phyloP scores from a whole-genome alignment of 2,113 vertebrate species.

The Tyto alba region DNA sequence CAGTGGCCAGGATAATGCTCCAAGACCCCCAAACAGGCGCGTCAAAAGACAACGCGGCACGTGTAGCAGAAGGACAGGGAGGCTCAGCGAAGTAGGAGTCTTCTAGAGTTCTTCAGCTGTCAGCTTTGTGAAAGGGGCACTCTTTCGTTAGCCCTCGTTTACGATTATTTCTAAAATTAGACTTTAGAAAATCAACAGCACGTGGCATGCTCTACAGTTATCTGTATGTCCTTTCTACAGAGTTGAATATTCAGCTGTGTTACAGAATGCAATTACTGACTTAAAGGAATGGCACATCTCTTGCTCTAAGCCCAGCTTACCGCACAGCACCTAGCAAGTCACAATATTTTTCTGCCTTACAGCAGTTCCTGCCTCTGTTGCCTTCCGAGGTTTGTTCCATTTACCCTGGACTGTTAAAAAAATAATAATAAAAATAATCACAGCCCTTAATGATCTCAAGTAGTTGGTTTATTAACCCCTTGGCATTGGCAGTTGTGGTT shows the following conservation, averaged over 20 bases:
- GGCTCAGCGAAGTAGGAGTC: background rate
- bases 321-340: background rate
- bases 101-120: accelerated
- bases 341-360: background rate
- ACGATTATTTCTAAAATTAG: background rate
- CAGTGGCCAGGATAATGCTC: background rate
- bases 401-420: background rate
- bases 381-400: background rate
- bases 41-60: accelerated
- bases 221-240: background rate
- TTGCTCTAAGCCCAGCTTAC: background rate
- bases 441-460: constrained; percentile 21
- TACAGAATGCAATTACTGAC: accelerated
- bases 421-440: background rate
- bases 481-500: constrained; percentile 12
- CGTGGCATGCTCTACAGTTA: background rate
- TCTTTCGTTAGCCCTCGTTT: background rate
- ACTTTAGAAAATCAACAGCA: background rate
- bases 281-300: background rate
- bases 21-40: background rate
- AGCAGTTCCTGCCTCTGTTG: background rate
- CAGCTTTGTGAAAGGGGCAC: background rate
- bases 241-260: accelerated
- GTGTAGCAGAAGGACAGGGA: background rate
- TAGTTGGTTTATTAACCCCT: constrained; percentile 33